phyloP scores from a whole-genome alignment of 2,113 vertebrate species.

The Anseranas semipalmata region DNA sequence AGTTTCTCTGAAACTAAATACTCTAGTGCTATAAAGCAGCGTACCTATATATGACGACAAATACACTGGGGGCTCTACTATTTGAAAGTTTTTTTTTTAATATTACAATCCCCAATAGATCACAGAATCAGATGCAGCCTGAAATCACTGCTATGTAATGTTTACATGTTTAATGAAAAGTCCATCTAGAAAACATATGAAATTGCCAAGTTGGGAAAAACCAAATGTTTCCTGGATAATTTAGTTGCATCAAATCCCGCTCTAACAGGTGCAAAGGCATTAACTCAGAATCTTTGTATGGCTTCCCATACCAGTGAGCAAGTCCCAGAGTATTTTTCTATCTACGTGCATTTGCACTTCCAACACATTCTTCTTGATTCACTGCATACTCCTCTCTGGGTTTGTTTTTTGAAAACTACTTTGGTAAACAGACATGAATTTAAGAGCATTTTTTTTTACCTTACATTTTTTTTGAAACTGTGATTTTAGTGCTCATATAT shows the following conservation, averaged over 20 bases:
- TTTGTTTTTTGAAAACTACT: not conserved
- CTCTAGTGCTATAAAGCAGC: not conserved
- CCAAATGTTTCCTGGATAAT: not conserved
- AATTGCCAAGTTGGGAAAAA: not conserved
- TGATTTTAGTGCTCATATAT: not conserved
- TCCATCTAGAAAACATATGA: not conserved
- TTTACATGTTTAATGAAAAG: not conserved
- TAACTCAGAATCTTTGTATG: not conserved
- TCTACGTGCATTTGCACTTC: not conserved
- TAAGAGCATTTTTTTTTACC: not conserved
- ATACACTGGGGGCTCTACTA: not conserved
- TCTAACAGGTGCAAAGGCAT: not conserved
- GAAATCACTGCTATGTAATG: not conserved
- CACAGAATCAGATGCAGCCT: not conserved
- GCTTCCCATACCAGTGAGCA: accelerated
- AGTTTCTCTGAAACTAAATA: not conserved
- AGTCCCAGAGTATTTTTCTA: not conserved
- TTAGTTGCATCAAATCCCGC: not conserved
- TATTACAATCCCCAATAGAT: not conserved
- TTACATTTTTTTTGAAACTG: not conserved
- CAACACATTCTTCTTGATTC: not conserved
- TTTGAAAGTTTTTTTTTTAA: not conserved
- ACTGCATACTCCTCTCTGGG: not conserved
- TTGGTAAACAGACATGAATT: not conserved
- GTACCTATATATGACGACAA: not conserved